Conservation (phyloP, 2,113 vertebrate genomes). For the Pluvianellus socialis region DNA sequence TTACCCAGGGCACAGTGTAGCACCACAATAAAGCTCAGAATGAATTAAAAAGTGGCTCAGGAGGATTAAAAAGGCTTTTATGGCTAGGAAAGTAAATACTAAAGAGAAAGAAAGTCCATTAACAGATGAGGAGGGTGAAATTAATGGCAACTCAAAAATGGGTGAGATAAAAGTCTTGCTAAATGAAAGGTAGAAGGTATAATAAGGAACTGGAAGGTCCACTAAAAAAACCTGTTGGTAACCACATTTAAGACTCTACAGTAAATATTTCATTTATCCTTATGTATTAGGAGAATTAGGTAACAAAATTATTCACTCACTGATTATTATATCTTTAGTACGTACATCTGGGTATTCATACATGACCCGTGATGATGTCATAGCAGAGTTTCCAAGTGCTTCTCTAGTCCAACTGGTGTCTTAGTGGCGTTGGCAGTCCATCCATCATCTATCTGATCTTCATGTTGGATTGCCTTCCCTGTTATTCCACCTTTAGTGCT, state of each 20-base stretch:
- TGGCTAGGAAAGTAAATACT: background rate
- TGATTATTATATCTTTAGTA: background rate
- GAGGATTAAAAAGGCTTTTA: conserved; percentile 17
- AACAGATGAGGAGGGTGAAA: background rate
- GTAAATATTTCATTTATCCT: background rate
- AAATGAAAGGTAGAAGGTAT: background rate
- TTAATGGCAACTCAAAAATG: conserved; percentile 1
- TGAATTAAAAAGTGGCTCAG: background rate
- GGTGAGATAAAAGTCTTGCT: background rate
- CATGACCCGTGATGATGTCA: background rate
- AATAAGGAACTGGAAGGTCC: background rate
- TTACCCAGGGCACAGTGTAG: background rate
- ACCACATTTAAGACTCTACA: background rate
- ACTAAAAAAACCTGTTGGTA: background rate
- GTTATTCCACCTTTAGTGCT: background rate
- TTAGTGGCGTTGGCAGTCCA: background rate
- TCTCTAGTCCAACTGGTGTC: background rate
- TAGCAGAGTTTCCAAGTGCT: background rate
- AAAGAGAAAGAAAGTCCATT: conserved; percentile 20
- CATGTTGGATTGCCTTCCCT: background rate
- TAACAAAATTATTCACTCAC: background rate
- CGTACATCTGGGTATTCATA: background rate
- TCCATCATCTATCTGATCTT: background rate
- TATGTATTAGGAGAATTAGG: background rate
- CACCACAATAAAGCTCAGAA: background rate